phyloP scores from a whole-genome alignment of 2,797 vertebrate species.

The Taeniopygia guttata region DNA sequence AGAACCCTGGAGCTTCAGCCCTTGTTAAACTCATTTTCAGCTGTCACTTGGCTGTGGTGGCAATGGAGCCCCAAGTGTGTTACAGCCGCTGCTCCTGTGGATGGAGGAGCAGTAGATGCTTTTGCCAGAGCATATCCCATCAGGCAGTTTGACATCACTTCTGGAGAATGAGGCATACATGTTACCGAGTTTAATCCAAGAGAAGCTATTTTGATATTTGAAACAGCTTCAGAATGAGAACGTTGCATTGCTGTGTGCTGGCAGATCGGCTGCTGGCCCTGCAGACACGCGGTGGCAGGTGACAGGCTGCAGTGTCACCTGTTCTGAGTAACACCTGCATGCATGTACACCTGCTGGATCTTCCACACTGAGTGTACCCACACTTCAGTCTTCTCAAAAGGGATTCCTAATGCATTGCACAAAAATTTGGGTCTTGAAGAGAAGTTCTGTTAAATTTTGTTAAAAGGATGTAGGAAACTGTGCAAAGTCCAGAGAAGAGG shows the following conservation, averaged over 20 bases:
- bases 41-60: conserved; percentile 24
- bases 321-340: neutral
- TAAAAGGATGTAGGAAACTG: neutral
- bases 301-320: neutral
- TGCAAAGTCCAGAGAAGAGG: neutral
- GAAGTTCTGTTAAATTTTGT: neutral
- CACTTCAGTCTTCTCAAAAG: neutral
- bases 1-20: conserved; percentile 35
- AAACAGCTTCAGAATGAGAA: neutral
- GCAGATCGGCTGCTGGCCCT: neutral
- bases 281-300: fast-evolving
- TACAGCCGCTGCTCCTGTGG: neutral
- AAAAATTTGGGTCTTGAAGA: neutral
- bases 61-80: neutral
- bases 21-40: neutral
- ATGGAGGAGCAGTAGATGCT: neutral
- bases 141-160: neutral
- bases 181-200: neutral
- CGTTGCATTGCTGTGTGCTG: neutral
- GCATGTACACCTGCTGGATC: neutral
- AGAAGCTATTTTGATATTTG: neutral
- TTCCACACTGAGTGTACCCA: fast-evolving
- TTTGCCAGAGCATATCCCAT: neutral
- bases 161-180: neutral
- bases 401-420: neutral